Evolutionary conservation across 2,797 vertebrate genomes (phyloP), one percentile per base, ranked within the genome.

Genomic region (Neosilurus mollespiculum): DNA sequence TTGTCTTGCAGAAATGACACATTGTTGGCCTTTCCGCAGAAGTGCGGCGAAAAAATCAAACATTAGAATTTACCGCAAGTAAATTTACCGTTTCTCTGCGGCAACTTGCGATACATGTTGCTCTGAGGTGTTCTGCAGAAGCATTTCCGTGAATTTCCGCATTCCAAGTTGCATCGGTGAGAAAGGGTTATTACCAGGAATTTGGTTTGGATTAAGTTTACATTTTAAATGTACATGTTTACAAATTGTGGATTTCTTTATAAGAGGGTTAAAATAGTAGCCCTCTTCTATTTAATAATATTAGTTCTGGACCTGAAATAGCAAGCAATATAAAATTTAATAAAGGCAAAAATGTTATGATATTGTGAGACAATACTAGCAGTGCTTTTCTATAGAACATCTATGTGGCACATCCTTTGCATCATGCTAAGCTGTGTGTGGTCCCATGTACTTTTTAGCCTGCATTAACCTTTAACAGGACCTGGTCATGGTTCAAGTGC

Each of bases 401-500:
- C 56, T n/a, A 24, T 16, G 69, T 73, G 30, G n/a, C 9, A 59
- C 59, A 58, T 18, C 61, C 22, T 66, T 4, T 76, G 34, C 24
- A 11, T 59, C 51, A 34, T 78, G 15, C 26, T 72, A 22, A 22
- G 4, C 76, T 59, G 64, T 76, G 84, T 80, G 83, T 78, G 78
- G 79, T 83, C 83, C 82, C 34, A 43, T 71, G 54, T 69, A 65
- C 59, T 64, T 80, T 85, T 86, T 65, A 82, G 49, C 70, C 67
- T 75, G n/a, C 79, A 80, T 81, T 87, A 85, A 84, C 82, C 84
- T 84, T 71, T 72, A 79, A 81, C 85, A 78, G 69, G 54, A 64
- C 75, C 70, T 70, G 66, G 86, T 70, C 78, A 83, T 86, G 85
- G 81, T 83, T 84, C 73, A 77, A 73, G 81, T 82, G 80, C 81